Base-by-base conservation (phyloP, 2,888 invertebrate species). In the Drosophila sordidapex region DNA sequence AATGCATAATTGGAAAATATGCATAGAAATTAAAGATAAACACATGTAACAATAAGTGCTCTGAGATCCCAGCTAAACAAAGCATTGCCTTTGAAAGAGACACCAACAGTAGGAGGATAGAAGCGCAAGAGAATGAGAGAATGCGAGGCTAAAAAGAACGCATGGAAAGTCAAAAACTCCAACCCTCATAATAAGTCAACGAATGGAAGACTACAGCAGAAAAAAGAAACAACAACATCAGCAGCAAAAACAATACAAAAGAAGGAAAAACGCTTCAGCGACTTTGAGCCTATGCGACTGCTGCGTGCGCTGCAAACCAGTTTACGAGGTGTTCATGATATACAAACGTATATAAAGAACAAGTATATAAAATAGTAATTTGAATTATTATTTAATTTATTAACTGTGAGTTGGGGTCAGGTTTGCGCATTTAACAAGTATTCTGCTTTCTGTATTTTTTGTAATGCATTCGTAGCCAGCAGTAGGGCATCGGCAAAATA, bases 171-270 rank as follows among this genome's bases (percentile, higher is more conserved):
- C 83, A 87, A 83, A 77, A 83, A 87, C 85, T 85, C 85, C 85
- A 89, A 85, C 85, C 85, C 85, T 80, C 87, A 77, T 70, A 81
- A 83, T 86, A 84, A 85, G 82, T 82, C 82, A 85, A 81, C 87
- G 87, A 87, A 87, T 87, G 73, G 72, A 84, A 88, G 83, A 82
- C 74, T 80, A 85, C 61, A 84, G 74, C 66, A 88, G 83, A 68
- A 82, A 64, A 73, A 79, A 79, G 72, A 65, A 74, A 68, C 68
- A 68, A 72, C 73, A 51, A 78, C 66, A 84, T 70, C 66, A 88
- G 78, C 68, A 82, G 70, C 60, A 68, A 72, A 66, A 51, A 78
- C 71, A 75, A 78, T 61, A 79, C 67, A 77, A 71, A 81, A 71
- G 72, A 72, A 69, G 70, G 66, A 79, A 84, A 36, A 71, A 78